phyloP scores from a whole-genome alignment of 2,888 invertebrate genomes.

The Argyresthia goedartella region DNA sequence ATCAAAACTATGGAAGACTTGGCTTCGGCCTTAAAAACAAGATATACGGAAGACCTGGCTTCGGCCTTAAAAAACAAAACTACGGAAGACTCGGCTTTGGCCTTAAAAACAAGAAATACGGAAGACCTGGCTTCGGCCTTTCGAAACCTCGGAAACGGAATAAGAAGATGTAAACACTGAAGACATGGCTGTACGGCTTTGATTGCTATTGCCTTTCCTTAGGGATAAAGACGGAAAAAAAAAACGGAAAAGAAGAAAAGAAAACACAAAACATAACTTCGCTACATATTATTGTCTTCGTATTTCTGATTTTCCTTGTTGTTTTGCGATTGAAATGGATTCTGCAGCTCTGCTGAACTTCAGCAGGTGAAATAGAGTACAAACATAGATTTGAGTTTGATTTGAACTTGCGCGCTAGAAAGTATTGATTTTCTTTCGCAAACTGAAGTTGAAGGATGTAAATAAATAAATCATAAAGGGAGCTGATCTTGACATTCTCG shows the following conservation, averaged over 20 bases:
- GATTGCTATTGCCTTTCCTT: too few relatives aligned
- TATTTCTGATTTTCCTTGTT: slow-evolving; percentile 13
- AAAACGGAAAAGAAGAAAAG: not conserved
- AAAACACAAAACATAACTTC: not conserved
- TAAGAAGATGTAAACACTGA: too few relatives aligned
- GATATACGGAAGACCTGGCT: too few relatives aligned
- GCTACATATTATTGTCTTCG: slow-evolving; percentile 3
- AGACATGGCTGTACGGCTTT: too few relatives aligned
- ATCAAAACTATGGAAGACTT: too few relatives aligned
- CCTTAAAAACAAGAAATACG: too few relatives aligned
- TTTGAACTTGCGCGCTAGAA: slow-evolving; percentile 63
- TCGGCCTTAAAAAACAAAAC: too few relatives aligned
- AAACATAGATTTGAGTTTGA: slow-evolving; percentile 21
- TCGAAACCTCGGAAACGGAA: too few relatives aligned
- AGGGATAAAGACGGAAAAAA: too few relatives aligned
- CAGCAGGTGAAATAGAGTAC: slow-evolving; percentile 29
- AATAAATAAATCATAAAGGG: slow-evolving; percentile 64
- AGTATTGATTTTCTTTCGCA: slow-evolving; percentile 65
- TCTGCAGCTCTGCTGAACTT: slow-evolving; percentile 21
- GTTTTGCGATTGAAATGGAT: slow-evolving; percentile 27
- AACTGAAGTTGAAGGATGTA: slow-evolving; percentile 63
- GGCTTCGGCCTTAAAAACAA: too few relatives aligned
- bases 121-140: too few relatives aligned
- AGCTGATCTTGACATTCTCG: slow-evolving; percentile 31
- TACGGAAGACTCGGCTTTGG: too few relatives aligned